Conservation (phyloP, 2,797 vertebrate species). For the Artibeus jamaicensis region DNA sequence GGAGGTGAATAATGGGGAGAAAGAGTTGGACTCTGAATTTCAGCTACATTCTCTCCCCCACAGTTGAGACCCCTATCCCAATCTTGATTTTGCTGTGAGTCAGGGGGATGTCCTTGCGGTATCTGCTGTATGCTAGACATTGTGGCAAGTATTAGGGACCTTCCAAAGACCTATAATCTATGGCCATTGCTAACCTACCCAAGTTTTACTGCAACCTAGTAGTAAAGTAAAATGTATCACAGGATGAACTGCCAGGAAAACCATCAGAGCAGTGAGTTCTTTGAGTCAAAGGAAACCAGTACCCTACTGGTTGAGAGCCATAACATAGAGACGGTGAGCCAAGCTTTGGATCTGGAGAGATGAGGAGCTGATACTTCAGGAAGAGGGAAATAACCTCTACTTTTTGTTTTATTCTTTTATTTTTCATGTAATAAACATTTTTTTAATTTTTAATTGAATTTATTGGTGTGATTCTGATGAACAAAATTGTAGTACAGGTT, state of each 20-base stretch:
- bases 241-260: background rate
- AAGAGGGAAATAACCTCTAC: background rate
- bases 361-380: background rate
- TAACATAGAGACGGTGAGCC: background rate
- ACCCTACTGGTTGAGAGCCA: background rate
- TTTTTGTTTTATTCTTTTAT: background rate
- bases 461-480: background rate
- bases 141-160: rapidly evolving
- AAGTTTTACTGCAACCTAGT: background rate
- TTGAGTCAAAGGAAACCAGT: background rate
- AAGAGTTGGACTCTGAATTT: background rate
- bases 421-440: background rate
- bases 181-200: background rate
- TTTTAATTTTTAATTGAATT: background rate
- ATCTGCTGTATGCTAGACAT: background rate
- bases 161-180: background rate
- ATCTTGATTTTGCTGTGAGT: background rate
- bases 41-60: no score
- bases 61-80: background rate
- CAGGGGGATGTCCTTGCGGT: background rate
- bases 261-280: background rate
- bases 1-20: background rate
- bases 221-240: background rate
- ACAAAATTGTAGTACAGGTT: background rate
- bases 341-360: background rate